Percentiles rank a stretch among this genome's conserved stretches.
These are phyloP conservation scores for Drosophila malerkotliana DNA, from an alignment of 1,140 invertebrate species.

Conservation along the genomic window DNA sequence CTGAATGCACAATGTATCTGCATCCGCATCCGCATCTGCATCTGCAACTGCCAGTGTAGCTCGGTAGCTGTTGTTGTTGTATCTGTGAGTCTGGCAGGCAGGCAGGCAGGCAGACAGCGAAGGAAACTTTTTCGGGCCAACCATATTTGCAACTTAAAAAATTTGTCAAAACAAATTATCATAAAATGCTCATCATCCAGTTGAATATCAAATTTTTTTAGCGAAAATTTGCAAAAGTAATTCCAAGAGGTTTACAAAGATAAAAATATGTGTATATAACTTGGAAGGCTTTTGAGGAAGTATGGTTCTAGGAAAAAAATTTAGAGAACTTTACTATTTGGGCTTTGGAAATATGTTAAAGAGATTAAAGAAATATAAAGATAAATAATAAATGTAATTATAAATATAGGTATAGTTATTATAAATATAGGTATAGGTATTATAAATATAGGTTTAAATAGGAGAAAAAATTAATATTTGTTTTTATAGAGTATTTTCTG, in stretches of 20 bases:
- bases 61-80: background rate
- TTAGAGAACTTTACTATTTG: no score
- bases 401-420: no score
- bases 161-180: constrained; percentile 81
- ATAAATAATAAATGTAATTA: no score
- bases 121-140: constrained; percentile 29
- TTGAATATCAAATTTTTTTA: constrained; percentile 3
- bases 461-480: no score
- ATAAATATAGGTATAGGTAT: no score
- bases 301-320: no score
- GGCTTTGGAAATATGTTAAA: no score
- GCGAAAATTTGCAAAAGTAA: constrained; percentile 9
- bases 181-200: constrained; percentile 65
- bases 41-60: constrained; percentile 2
- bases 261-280: no score
- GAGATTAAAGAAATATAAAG: no score
- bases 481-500: no score
- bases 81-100: background rate
- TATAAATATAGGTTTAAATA: no score
- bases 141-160: constrained; percentile 61
- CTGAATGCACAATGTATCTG: constrained; percentile 55
- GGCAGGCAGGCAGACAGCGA: background rate
- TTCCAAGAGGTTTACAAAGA: constrained; percentile 1
- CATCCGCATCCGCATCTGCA: constrained; percentile 5
- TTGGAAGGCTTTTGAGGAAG: no score